Evolutionary conservation across 2,113 vertebrate genomes (phyloP), one percentile per base, ranked within the genome.

Genomic region (Pollachius pollachius): DNA sequence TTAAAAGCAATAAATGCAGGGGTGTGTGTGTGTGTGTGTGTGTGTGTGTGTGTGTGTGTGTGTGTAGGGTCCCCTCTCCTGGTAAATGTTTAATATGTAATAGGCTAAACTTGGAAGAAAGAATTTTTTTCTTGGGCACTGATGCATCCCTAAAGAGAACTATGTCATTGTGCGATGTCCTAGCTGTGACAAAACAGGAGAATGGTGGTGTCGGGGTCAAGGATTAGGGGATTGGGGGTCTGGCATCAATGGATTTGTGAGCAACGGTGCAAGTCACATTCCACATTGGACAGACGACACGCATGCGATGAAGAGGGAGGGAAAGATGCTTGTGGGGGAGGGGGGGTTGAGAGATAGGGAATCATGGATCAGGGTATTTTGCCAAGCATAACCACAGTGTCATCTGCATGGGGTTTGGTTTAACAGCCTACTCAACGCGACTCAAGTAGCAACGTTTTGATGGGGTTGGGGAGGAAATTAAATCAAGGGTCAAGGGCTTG

Each of bases 341-440:
- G 27, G 79, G 59, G 75, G 74, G 78, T 85, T 86, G 80, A 90
- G 85, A 90, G 84, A 84, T 34, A 83, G 81, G 79, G 81, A 79
- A 83, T 75, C 73, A 75, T 75, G 79, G 83, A 84, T 86, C 80
- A 68, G 81, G 73, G 69, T 72, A 81, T 84, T 83, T 74, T 72
- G 68, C 30, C 2, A 48, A 74, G 75, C 82, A 81, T 82, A 81
- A 82, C 57, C 34, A 37, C 65, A 54, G 81, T 74, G 77, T 81
- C 78, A 89, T 91, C 86, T 89, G 89, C 85, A 85, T 81, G 76
- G 70, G 76, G 75, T 64, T 48, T 60, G 65, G 73, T 88, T 88
- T 87, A 85, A 81, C 87, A 86, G 72, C 79, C 77, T 83, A 66
- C 72, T 87, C 84, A 84, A 87, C 82, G 71, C 83, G 84, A 88